These are phyloP conservation scores for Huso huso DNA, from an alignment of 2,797 vertebrate genomes.

Conservation along the genomic window DNA sequence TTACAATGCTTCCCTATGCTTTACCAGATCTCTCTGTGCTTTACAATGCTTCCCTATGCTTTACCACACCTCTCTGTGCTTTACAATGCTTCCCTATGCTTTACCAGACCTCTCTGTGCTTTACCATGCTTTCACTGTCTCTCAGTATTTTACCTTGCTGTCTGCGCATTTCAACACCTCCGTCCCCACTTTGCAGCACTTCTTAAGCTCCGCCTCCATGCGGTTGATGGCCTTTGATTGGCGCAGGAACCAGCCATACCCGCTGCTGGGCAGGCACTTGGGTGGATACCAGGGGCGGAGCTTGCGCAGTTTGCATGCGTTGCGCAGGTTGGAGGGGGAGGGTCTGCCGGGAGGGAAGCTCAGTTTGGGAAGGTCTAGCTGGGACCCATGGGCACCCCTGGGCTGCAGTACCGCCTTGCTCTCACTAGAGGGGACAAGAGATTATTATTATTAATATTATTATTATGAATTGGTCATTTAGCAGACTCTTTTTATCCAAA, in stretches of 20 bases:
- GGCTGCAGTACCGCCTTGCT: not conserved
- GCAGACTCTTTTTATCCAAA: too few relatives aligned
- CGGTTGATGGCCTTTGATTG: slow-evolving; percentile 53
- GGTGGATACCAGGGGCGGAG: slow-evolving; percentile 35
- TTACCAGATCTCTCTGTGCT: too few relatives aligned
- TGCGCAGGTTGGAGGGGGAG: slow-evolving; percentile 29
- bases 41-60: too few relatives aligned
- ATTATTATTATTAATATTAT: too few relatives aligned
- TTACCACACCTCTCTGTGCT: too few relatives aligned
- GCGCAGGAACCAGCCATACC: slow-evolving; percentile 33
- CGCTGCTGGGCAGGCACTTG: slow-evolving; percentile 37
- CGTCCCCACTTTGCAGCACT: slow-evolving; percentile 50
- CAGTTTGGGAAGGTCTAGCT: slow-evolving; percentile 23
- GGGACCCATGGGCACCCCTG: not conserved
- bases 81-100: too few relatives aligned
- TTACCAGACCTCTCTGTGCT: not conserved
- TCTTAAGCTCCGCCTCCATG: slow-evolving; percentile 45
- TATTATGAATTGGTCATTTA: too few relatives aligned
- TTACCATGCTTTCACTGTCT: not conserved
- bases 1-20: too few relatives aligned
- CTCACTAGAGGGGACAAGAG: too few relatives aligned
- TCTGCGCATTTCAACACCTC: slow-evolving; percentile 39
- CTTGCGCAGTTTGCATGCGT: slow-evolving; percentile 41
- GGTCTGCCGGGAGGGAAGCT: slow-evolving; percentile 57
- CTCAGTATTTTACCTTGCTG: slow-evolving; percentile 35